These are phyloP conservation scores for Drosophila kohkoa DNA, from an alignment of 1,140 invertebrate genomes.

Conservation along the genomic window DNA sequence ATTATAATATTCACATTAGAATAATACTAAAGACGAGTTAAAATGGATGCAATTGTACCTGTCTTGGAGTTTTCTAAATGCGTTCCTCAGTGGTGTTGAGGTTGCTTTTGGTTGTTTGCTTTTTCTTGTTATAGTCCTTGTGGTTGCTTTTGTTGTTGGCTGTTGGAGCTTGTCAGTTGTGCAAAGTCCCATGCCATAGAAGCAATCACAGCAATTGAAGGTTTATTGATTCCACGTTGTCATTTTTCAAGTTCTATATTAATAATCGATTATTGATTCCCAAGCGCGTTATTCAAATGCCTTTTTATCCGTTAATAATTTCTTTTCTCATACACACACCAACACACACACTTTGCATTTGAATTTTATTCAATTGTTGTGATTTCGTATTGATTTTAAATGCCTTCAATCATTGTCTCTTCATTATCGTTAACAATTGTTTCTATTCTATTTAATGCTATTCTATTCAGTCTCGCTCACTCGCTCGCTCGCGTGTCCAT, in stretches of 20 bases:
- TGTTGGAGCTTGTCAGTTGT: conserved; percentile 61
- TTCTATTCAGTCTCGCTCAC: conserved; percentile 30
- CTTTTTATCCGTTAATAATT: background rate
- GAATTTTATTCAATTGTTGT: background rate
- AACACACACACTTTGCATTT: background rate
- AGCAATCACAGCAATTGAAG: conserved; percentile 77
- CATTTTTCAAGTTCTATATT: conserved; percentile 33
- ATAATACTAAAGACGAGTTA: background rate
- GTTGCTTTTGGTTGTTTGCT: conserved; percentile 8
- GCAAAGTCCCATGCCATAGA: conserved; percentile 77
- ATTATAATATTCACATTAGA: background rate
- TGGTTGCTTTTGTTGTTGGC: conserved; percentile 20
- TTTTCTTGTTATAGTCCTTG: no score
- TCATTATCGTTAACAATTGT: background rate
- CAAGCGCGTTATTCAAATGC: conserved; percentile 12
- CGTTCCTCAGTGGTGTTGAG: conserved; percentile 5
- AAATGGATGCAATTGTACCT: conserved; percentile 4
- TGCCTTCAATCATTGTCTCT: conserved; percentile 14
- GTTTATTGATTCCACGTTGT: conserved; percentile 70
- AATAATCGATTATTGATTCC: conserved; percentile 79
- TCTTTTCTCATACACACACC: no score
- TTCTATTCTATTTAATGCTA: background rate
- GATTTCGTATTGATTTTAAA: conserved; percentile 13
- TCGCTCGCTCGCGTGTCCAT: conserved; percentile 49
- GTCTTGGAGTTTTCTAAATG: conserved; percentile 10